Evolutionary conservation across 2,888 invertebrate genomes (phyloP).

Genomic region (Polia nebulosa): DNA sequence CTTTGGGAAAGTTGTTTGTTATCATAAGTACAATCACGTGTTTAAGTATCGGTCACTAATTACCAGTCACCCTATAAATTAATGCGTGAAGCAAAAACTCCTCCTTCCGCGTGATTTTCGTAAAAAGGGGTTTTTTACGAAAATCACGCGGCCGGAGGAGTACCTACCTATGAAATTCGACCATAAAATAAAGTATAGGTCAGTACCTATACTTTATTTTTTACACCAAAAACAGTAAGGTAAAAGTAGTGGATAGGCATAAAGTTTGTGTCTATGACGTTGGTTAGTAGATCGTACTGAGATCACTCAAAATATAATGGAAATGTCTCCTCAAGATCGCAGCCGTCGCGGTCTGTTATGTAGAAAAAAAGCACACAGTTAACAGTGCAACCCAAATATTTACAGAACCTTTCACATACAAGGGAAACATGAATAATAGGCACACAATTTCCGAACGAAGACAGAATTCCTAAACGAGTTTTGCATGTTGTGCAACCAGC

Average conservation of each 20-base stretch:
- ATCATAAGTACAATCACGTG: no score
- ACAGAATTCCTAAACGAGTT: constrained; percentile 57
- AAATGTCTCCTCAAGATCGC: constrained; percentile 18
- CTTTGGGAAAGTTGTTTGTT: no score
- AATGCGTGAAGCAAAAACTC: no score
- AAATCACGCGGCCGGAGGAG: no score
- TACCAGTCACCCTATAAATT: no score
- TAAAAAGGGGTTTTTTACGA: no score
- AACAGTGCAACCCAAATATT: constrained; percentile 46
- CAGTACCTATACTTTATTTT: no score
- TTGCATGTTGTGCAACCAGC: constrained; percentile 62
- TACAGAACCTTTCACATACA: constrained; percentile 31
- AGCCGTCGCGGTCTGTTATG: constrained; percentile 45
- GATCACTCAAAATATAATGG: constrained; percentile 23
- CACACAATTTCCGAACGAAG: constrained; percentile 48
- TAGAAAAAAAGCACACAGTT: constrained; percentile 35
- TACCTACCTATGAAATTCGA: no score
- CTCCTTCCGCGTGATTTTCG: no score
- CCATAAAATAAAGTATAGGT: no score
- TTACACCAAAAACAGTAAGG: neutral
- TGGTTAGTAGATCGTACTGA: neutral
- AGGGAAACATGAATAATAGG: constrained; percentile 38
- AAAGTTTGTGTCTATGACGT: neutral
- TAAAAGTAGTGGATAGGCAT: neutral
- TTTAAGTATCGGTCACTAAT: no score